Conservation (phyloP, 1,140 invertebrate genomes). For the Telenomus remus region DNA sequence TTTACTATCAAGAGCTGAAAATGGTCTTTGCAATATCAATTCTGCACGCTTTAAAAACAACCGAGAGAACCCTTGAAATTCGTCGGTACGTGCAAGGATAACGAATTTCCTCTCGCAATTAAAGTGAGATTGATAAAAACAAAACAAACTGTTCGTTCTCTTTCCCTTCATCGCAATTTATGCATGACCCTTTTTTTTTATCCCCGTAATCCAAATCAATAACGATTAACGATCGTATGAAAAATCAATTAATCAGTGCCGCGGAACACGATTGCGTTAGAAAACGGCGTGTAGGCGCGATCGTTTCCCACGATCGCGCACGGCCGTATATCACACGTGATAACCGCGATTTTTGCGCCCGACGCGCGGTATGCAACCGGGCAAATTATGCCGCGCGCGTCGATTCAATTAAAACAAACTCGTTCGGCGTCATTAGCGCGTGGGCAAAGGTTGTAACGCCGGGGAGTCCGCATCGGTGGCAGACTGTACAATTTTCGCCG, state of each 20-base stretch:
- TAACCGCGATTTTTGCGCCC: conserved; percentile 51
- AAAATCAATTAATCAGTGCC: conserved; percentile 60
- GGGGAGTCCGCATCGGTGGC: conserved; percentile 2
- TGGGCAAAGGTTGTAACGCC: conserved; percentile 33
- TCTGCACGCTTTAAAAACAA: no score
- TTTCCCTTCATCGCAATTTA: conserved; percentile 1
- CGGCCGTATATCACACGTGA: conserved; percentile 58
- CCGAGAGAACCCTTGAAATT: no score
- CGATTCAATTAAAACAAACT: conserved; percentile 55
- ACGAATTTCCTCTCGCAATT: no score
- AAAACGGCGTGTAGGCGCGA: conserved; percentile 58
- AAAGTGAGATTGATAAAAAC: not conserved
- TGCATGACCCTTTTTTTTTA: conserved; percentile 22
- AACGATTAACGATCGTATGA: conserved; percentile 48
- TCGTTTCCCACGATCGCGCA: conserved; percentile 63
- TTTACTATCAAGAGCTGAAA: no score
- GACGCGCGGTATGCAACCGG: conserved; percentile 33
- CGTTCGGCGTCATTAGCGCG: conserved; percentile 42
- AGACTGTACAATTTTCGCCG: conserved; percentile 26
- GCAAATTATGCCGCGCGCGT: conserved; percentile 47
- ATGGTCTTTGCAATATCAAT: no score
- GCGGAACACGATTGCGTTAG: conserved; percentile 56
- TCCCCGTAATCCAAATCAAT: conserved; percentile 23
- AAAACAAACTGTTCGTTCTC: not conserved
- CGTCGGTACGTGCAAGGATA: not conserved